phyloP scores from a whole-genome alignment of 2,888 invertebrate genomes.

The Erebia palarica region DNA sequence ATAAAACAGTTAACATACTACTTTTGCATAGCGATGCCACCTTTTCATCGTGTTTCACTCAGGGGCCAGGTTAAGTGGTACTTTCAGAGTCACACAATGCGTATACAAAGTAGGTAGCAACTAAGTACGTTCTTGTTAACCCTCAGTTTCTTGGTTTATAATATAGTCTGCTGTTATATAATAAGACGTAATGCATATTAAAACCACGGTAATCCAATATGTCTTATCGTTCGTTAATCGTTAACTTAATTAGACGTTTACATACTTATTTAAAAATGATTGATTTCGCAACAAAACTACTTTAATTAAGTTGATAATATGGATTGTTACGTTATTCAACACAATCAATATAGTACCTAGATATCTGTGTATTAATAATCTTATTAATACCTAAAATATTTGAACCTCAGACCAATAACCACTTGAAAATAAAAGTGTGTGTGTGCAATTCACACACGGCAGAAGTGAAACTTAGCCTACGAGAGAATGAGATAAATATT shows the following conservation, averaged over 20 bases:
- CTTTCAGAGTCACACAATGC: neutral
- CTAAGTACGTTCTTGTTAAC: neutral
- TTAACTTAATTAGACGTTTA: neutral
- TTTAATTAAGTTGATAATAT: too few species aligned
- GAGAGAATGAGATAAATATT: too few species aligned
- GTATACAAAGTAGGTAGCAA: constrained; percentile 1
- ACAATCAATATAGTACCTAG: too few species aligned
- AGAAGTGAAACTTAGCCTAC: too few species aligned
- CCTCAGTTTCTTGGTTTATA: neutral
- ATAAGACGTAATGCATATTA: constrained; percentile 1
- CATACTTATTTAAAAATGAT: neutral
- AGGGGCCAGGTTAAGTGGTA: neutral
- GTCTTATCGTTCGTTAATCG: neutral
- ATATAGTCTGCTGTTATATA: constrained; percentile 1
- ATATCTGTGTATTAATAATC: too few species aligned
- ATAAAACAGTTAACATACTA: constrained; percentile 16
- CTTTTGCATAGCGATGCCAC: constrained; percentile 21
- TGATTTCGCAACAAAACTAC: neutral
- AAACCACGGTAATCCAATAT: neutral
- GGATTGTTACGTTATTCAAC: too few species aligned
- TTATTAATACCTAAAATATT: too few species aligned
- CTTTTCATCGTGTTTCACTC: constrained; percentile 8
- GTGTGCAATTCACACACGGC: too few species aligned
- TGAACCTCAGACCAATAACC: too few species aligned
- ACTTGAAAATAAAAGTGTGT: too few species aligned